Evolutionary conservation across 2,888 invertebrate genomes (phyloP), one percentile per base, ranked within the genome.

Genomic region (Antheraea yamamai): DNA sequence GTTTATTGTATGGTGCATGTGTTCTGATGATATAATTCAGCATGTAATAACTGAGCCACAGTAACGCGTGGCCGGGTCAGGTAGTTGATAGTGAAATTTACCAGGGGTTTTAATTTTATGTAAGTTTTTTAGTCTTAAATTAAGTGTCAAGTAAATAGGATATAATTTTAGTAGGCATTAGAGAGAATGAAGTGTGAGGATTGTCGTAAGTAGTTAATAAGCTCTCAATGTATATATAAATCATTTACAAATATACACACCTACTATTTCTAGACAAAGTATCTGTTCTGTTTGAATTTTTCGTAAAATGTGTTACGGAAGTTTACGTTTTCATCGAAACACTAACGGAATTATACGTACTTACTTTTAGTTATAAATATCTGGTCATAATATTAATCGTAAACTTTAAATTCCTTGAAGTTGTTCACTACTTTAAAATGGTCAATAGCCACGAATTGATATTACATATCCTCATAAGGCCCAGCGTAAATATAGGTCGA

Each of bases 291-390:
- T 70, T 70, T 39, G 39, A 20, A 70, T 39, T 70, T 39, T 39
- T 39, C 39, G 35, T 39, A 23, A 73, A 73, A 73, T 73, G 70
- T 55, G 6, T 72, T 75, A 52, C 51, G 52, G 39, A 61, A 39
- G 66, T 75, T 75, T 75, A 70, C 70, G 20, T 39, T 20, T 70
- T 39, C 20, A 20, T 70, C 23, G 70, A 70, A 39, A 70, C 70
- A 12, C 26, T 30, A 66, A 66, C 30, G 26, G 30, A 66, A 66
- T 66, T 66, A 30, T 14, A 30, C 26, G 26, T 66, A 30, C 16
- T 26, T 30, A 30, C 30, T 16, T 66, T 26, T 66, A 66, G 30
- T 30, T 66, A 66, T 66, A 30, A 66, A 66, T 66, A 64, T 26
- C 64, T 14, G 26, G 4, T 23, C 6, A 12, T 23, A 64, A 26